Base-by-base conservation (phyloP, 2,113 vertebrate species). In the Raphicerus campestris region DNA sequence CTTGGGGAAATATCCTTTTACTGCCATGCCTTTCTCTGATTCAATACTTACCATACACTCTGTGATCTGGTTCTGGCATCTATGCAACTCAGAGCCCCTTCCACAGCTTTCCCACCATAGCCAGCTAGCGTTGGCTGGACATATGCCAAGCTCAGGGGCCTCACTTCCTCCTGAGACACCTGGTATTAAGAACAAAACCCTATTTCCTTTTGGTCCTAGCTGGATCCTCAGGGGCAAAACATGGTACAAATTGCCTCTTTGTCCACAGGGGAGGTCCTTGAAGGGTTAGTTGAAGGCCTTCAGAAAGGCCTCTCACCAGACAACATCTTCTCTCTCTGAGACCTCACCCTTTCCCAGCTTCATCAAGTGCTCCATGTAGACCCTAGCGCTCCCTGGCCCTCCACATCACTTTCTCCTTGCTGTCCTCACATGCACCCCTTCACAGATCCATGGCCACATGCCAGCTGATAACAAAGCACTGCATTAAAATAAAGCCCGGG, bases 21-120 rank as follows among this genome's bases (percentile, higher is more conserved):
- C 39, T 42, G 42, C 61, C 45, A 87, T 84, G 39, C 61, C 49
- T 95, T 87, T 93, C 78, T 51, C 85, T 89, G 93, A 96, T 96
- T 93, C 87, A 93, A 19, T 49, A 51, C 63, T 96, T 96, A 84
- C 89, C 35, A 30, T 61, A 87, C 78, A 60, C 39, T 51, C 28
- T 61, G 7, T 24, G 53, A 26, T 45, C 51, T 84, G 58, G 35
- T 66, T 93, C 80, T 93, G 80, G 84, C 32, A 30, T 47, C 39
- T 2, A 3, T 30, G 45, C n/a, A 80, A 28, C 7, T 7, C 63
- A 73, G 39, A 55, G 9, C 45, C 17, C 53, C 35, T 66, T 83
- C 60, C 83, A 32, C 5, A 78, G 11, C 70, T 93, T 97, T 92
- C 87, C 35, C 58, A 88, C 45, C 80, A 30, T 19, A 93, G 80